These are phyloP conservation scores for Andrena bicolor DNA, from an alignment of 2,888 invertebrate species.

Conservation along the genomic window DNA sequence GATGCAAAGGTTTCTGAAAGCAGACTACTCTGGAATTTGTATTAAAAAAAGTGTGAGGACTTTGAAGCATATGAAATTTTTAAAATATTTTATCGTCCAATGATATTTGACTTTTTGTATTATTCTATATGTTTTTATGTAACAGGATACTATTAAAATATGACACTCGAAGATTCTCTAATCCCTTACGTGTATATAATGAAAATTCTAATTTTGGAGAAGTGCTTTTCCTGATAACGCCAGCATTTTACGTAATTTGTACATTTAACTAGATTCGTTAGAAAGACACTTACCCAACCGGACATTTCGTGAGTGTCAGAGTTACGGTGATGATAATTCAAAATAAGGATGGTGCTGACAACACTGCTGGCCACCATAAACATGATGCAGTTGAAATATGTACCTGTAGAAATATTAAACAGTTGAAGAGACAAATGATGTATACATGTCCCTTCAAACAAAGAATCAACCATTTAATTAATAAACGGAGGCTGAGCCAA, in stretches of 20 bases:
- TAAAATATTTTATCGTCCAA: too few relatives aligned
- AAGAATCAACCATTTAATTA: too few relatives aligned
- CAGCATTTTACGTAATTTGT: not conserved
- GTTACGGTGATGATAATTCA: slow-evolving; percentile 99
- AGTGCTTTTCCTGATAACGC: not conserved
- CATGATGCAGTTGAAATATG: slow-evolving; percentile 99
- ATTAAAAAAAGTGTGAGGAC: too few relatives aligned
- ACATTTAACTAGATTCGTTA: not conserved
- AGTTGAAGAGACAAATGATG: not conserved
- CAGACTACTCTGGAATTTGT: not conserved
- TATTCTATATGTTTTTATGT: too few relatives aligned
- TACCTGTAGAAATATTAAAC: slow-evolving; percentile 87
- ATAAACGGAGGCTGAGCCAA: not conserved
- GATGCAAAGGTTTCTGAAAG: not conserved
- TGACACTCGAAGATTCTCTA: too few relatives aligned
- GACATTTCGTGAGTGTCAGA: slow-evolving; percentile 99
- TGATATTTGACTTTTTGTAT: too few relatives aligned
- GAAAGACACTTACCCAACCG: slow-evolving; percentile 91
- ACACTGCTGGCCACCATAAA: slow-evolving; percentile 99
- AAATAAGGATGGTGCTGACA: slow-evolving; percentile 98
- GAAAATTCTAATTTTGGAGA: not conserved
- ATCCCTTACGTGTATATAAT: too few relatives aligned
- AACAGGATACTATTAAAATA: too few relatives aligned
- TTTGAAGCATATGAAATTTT: too few relatives aligned
- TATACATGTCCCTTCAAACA: not conserved